A percentile compares a stretch with the other conserved stretches of the same genome.
Conservation (phyloP, 2,888 invertebrate species). For the Dioctria linearis region DNA sequence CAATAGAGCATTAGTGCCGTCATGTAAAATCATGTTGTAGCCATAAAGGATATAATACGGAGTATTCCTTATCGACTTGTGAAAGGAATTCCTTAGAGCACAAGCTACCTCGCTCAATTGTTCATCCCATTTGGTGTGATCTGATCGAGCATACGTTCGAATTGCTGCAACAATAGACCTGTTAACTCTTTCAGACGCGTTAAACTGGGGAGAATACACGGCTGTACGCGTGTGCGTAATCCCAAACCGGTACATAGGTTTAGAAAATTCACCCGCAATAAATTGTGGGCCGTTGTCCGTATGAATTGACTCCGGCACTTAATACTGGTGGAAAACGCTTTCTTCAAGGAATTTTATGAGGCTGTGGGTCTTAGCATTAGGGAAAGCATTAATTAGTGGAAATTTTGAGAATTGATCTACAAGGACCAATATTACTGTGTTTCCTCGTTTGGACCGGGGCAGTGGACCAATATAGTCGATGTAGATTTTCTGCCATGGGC, state of each 20-base stretch:
- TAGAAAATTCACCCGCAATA: neutral
- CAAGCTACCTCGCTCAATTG: neutral
- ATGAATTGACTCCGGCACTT: neutral
- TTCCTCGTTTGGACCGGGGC: neutral
- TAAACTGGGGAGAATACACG: neutral
- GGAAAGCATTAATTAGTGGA: neutral
- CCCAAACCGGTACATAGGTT: neutral
- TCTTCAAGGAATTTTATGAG: neutral
- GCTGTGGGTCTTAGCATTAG: neutral
- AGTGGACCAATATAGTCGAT: neutral
- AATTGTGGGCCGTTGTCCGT: neutral
- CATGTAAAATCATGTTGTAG: neutral
- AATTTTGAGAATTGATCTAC: neutral
- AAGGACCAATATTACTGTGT: neutral
- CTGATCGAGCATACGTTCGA: neutral
- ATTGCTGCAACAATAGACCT: neutral
- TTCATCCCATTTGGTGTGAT: slow-evolving; percentile 5
- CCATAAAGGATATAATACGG: neutral
- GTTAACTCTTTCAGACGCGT: slow-evolving; percentile 15
- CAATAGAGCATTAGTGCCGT: neutral
- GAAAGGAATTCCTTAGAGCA: slow-evolving; percentile 7
- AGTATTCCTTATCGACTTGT: neutral
- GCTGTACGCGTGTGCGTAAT: neutral
- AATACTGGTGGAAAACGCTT: neutral
- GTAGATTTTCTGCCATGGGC: slow-evolving; percentile 9